These are phyloP conservation scores for Phalanger gymnotis DNA, from an alignment of 2,797 vertebrate species.

Conservation along the genomic window DNA sequence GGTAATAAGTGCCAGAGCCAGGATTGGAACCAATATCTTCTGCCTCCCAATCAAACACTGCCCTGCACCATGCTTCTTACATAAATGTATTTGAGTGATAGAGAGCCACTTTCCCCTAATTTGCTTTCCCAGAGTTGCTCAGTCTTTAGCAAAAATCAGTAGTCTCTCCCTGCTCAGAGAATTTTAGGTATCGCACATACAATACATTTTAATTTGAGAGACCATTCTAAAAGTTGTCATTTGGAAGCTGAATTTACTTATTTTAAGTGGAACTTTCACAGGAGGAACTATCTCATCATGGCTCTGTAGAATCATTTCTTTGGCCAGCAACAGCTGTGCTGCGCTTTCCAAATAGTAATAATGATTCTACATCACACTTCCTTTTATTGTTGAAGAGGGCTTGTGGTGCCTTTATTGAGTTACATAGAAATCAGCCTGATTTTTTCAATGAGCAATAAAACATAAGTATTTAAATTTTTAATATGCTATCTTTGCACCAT, in stretches of 20 bases:
- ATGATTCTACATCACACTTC: slow-evolving; percentile 50
- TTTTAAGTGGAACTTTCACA: slow-evolving; percentile 48
- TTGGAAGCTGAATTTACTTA: slow-evolving; percentile 64
- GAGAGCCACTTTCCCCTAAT: background rate
- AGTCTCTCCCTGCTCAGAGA: slow-evolving; percentile 40
- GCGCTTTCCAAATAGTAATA: slow-evolving; percentile 61
- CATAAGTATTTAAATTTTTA: slow-evolving; percentile 65
- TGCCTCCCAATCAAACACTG: background rate
- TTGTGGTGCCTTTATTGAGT: slow-evolving; percentile 46
- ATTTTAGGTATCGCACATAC: slow-evolving; percentile 46
- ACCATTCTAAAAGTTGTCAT: slow-evolving; percentile 49
- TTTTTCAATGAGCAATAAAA: slow-evolving; percentile 67
- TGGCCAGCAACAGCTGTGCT: slow-evolving; percentile 69
- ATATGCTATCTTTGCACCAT: slow-evolving; percentile 64
- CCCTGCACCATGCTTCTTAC: background rate
- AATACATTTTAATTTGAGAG: slow-evolving; percentile 55
- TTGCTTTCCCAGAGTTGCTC: slow-evolving; percentile 51
- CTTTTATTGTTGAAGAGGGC: slow-evolving; percentile 67
- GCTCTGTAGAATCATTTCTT: slow-evolving; percentile 58
- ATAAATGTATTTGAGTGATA: slow-evolving; percentile 32
- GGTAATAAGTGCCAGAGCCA: background rate
- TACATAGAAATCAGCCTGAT: slow-evolving; percentile 59
- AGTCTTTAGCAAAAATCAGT: slow-evolving; percentile 23
- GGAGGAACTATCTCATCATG: background rate
- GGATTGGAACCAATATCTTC: background rate